Base-by-base conservation (phyloP, 2,888 invertebrate genomes). In the Phasia obesa region DNA sequence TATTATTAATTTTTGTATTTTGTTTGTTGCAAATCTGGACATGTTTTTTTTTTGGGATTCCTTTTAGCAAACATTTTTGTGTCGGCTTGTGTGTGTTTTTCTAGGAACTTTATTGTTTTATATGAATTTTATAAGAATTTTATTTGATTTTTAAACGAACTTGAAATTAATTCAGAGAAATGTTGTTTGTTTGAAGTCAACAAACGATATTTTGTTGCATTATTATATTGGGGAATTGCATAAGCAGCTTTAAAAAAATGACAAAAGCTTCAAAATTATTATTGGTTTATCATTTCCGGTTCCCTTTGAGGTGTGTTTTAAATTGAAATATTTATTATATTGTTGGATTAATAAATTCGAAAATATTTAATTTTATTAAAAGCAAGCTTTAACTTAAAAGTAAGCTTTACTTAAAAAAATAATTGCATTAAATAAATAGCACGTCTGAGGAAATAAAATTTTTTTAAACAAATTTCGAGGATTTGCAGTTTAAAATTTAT, bases 241-340 rank as follows among this genome's bases (percentile, higher is more conserved):
- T 11, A 38, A 71, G 35, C 47, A 60, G 49, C 35, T n/a, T n/a
- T n/a, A n/a, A n/a, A 49, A 60, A 23, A 65, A 51, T 23, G 21
- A 25, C 13, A 13, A 13, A 51, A 11, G 2, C 13, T n/a, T n/a
- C n/a, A n/a, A n/a, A 17, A 19, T 31, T 51, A 9, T 17, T 44
- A n/a, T n/a, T n/a, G n/a, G n/a, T 55, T 25, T 35, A 35, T 35
- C 35, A n/a, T 57, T 75, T 74, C 73, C 73, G 53, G 4, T 55
- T 53, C 53, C 53, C 13, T 64, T 74, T 53, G 53, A n/a, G 42
- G 11, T 53, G 62, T 62, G 51, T 15, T 31, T 19, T 11, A 42
- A 64, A 64, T 53, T 55, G 3, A 23, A 13, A 17, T 25, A 19
- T 62, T 49, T 23, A n/a, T 31, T 13, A 47, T 11, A 15, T 7